Evolutionary conservation across 2,888 invertebrate species (phyloP), one percentile per base, ranked within the genome.

Genomic region (Andrena marginata): DNA sequence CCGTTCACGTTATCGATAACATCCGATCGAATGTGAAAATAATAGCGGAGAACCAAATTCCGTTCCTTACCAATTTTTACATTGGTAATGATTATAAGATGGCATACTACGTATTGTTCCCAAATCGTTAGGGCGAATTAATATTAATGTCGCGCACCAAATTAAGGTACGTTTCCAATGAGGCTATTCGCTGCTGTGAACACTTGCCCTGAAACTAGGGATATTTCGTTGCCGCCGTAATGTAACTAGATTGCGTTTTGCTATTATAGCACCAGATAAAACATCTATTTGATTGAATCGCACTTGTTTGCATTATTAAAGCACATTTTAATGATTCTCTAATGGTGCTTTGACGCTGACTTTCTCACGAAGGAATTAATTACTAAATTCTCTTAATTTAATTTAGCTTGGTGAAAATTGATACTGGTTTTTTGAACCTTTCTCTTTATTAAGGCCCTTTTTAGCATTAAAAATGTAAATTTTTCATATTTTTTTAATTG

Each of bases 41-140:
- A 51, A 63, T 63, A 26, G 10, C 16, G 48, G 7, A 31, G 60
- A 13, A 67, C 26, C 42, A 54, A 80, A 35, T 76, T 70, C 51
- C 60, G 68, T 62, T 62, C 31, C 35, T 48, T 51, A 70, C 51
- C 51, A 75, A 76, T 56, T 71, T 67, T 77, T 65, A 70, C 16
- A 71, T 67, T 80, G 54, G 33, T 33, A 54, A 67, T 16, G 8
- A 26, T 54, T 56, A 56, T 16, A 71, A 77, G 80, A 78, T 78
- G 67, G 78, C 54, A 51, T 16, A 72, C 59, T 33, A 10, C 31
- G 6, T 20, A 59, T n/a, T 49, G 31, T 59, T 68, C 73, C 29
- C 49, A 29, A 62, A 80, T 31, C 26, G 4, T 63, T 20, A 59
- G 65, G 31, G 51, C 0, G 4, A 4, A 59, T 64, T 31, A 31